Percentiles rank a stretch among this genome's conserved stretches.
phyloP scores from a whole-genome alignment of 2,888 invertebrate species.

The Drosophila dives region DNA sequence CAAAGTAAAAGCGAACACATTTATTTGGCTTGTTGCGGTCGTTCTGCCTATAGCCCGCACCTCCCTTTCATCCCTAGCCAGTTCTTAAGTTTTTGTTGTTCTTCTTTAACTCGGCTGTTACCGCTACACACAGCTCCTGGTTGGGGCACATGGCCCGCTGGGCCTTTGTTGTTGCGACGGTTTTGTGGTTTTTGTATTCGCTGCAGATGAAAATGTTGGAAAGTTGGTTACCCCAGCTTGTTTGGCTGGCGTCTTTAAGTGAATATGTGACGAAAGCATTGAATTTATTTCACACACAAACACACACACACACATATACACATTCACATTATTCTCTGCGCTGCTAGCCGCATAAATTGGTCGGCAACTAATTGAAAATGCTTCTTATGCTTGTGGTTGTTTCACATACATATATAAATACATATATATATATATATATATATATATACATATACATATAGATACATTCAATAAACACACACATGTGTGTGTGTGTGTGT shows the following conservation, averaged over 20 bases:
- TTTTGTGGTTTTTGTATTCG: slow-evolving; percentile 73
- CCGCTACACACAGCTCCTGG: slow-evolving; percentile 21
- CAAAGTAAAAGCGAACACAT: slow-evolving; percentile 55
- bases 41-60: slow-evolving; percentile 25
- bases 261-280: slow-evolving; percentile 70
- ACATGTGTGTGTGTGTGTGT: slow-evolving; percentile 23
- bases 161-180: slow-evolving; percentile 70
- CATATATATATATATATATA: slow-evolving; percentile 9
- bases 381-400: slow-evolving; percentile 64
- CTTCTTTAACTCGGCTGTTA: background rate
- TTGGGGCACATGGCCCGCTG: slow-evolving; percentile 48
- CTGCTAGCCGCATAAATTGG: slow-evolving; percentile 75
- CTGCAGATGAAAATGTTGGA: slow-evolving; percentile 23
- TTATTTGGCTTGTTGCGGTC: slow-evolving; percentile 76
- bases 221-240: slow-evolving; percentile 4
- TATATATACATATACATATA: slow-evolving; percentile 8
- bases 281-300: slow-evolving; percentile 58
- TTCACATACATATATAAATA: slow-evolving; percentile 31
- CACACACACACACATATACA: slow-evolving; percentile 1
- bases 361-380: slow-evolving; percentile 81
- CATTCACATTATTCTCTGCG: slow-evolving; percentile 5
- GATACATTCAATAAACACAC: slow-evolving; percentile 53
- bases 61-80: no score
- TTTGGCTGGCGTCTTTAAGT: slow-evolving; percentile 47
- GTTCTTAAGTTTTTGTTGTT: background rate